phyloP scores from a whole-genome alignment of 2,888 invertebrate species.

The Acronicta alni region DNA sequence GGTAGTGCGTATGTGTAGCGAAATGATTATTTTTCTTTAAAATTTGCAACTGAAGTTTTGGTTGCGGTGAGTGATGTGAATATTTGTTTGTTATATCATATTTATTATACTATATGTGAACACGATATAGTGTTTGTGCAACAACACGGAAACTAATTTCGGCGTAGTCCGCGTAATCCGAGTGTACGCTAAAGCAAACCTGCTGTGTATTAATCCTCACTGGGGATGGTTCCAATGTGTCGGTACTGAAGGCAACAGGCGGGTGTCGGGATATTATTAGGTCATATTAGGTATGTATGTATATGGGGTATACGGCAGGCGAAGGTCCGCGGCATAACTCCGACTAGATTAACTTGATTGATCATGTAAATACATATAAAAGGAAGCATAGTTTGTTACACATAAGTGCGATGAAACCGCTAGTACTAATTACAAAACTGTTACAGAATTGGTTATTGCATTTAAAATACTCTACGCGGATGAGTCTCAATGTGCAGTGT shows the following conservation, averaged over 20 bases:
- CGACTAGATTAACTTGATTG: conserved; percentile 8
- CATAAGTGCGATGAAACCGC: neutral
- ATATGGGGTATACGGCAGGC: conserved; percentile 9
- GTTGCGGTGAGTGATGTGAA: too few relatives aligned
- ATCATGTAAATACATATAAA: neutral
- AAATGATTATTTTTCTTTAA: too few relatives aligned
- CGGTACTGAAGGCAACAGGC: conserved; percentile 53
- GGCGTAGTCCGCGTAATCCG: conserved; percentile 67
- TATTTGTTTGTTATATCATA: too few relatives aligned
- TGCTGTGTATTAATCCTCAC: conserved; percentile 62
- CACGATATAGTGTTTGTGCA: conserved; percentile 55
- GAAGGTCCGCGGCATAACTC: conserved; percentile 10
- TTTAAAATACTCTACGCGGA: too few relatives aligned
- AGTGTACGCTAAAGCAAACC: conserved; percentile 63
- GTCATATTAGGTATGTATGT: conserved; percentile 43
- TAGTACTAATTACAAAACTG: too few relatives aligned
- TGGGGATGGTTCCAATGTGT: conserved; percentile 47
- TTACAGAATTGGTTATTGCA: too few relatives aligned
- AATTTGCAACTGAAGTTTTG: too few relatives aligned
- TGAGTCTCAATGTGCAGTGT: too few relatives aligned
- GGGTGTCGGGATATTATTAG: conserved; percentile 44
- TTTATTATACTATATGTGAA: conserved; percentile 1
- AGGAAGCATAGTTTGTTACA: conserved; percentile 4
- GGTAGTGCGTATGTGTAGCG: too few relatives aligned
- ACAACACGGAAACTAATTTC: conserved; percentile 69